Evolutionary conservation across 2,113 vertebrate genomes (phyloP), one percentile per base, ranked within the genome.

Genomic region (Castor canadensis): DNA sequence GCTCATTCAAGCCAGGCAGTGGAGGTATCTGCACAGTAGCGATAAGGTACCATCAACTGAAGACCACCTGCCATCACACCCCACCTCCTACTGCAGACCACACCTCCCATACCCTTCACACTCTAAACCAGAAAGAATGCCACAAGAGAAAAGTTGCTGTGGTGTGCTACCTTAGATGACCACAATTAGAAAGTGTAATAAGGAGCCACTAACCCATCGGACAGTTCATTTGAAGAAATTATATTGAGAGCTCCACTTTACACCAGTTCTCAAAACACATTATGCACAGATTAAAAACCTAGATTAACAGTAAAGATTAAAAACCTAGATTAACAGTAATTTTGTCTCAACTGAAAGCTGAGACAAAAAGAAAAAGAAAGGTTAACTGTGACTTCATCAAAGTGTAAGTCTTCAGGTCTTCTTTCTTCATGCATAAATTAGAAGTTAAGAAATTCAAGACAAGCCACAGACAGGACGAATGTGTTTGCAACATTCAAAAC

Each of bases 381-480:
- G 10, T 43, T 77, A 10, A 80, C 77, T 20, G 38, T 28, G 17
- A 86, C 56, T 49, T 62, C 24, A 71, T 58, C 45, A 58, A 84
- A 93, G 28, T 93, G 94, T 88, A 82, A 94, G 81, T 67, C 4
- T 56, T 80, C 17, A 58, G 67, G 52, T 76, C 45, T 88, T 82
- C 60, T 95, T 93, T 66, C 66, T 82, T 56, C n/a, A 93, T 1
- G 10, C 15, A 28, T 73, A 62, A 93, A 32, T 83, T 82, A 82
- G 15, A 83, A 76, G 30, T 76, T 77, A 17, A 91, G 83, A 96
- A 97, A 91, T 89, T 73, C 58, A 90, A 93, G 64, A 90, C 38
- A 93, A 93, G 45, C 56, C 87, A 93, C 73, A 93, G 84, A 40
- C 52, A 95, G 79, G 64, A 94, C 94, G 93, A 83, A 93, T 67